phyloP scores from a whole-genome alignment of 2,888 invertebrate species.

The Steinernema hermaphroditum region DNA sequence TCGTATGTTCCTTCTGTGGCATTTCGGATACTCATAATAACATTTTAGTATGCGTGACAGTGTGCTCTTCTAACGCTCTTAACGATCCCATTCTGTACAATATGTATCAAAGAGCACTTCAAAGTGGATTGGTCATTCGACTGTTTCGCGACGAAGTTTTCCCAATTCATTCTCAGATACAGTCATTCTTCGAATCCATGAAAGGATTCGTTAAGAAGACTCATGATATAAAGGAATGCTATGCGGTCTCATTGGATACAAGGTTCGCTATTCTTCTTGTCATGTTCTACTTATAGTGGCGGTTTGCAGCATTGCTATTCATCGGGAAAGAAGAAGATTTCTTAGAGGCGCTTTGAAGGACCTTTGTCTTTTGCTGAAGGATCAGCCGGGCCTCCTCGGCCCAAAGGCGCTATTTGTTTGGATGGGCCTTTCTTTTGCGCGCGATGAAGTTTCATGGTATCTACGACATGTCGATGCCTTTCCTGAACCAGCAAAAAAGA shows the following conservation, averaged over 20 bases:
- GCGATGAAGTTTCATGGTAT: slow-evolving; percentile 96
- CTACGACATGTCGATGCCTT: slow-evolving; percentile 93
- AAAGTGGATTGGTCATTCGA: slow-evolving; percentile 89
- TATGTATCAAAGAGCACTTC: slow-evolving; percentile 87
- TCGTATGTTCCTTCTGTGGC: slow-evolving; percentile 68
- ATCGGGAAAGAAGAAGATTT: slow-evolving; percentile 78
- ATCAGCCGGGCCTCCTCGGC: slow-evolving; percentile 94
- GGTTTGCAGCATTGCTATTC: slow-evolving; percentile 36
- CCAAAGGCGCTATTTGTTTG: slow-evolving; percentile 90
- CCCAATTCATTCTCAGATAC: slow-evolving; percentile 89
- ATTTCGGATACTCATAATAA: too few relatives aligned
- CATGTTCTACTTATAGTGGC: neutral
- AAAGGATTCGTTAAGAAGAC: slow-evolving; percentile 80
- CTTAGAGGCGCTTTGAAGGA: slow-evolving; percentile 92
- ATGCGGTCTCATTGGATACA: slow-evolving; percentile 75
- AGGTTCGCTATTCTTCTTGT: slow-evolving; percentile 55
- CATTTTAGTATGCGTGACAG: slow-evolving; percentile 80
- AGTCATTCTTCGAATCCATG: slow-evolving; percentile 87
- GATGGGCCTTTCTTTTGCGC: slow-evolving; percentile 89
- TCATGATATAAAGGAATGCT: slow-evolving; percentile 86
- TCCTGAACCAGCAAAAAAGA: slow-evolving; percentile 81
- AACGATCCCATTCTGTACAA: slow-evolving; percentile 76
- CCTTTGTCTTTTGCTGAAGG: slow-evolving; percentile 88
- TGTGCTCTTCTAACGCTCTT: slow-evolving; percentile 85
- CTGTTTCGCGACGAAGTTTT: slow-evolving; percentile 96